A percentile compares a stretch with the other conserved stretches of the same genome.
These are phyloP conservation scores for Fragum fragum DNA, from an alignment of 2,888 invertebrate genomes.

Conservation along the genomic window DNA sequence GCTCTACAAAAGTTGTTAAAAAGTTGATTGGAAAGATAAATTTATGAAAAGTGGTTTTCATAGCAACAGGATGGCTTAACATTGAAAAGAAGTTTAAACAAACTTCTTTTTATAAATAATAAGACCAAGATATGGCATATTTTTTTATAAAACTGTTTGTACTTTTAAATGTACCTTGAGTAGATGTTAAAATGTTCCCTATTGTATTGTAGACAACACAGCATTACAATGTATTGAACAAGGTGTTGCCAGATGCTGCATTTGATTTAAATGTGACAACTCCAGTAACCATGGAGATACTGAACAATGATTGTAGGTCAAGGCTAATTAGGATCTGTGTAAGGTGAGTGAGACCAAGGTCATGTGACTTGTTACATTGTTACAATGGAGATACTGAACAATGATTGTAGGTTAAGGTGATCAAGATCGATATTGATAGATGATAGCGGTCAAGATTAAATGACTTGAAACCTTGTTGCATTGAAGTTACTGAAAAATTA, in stretches of 20 bases:
- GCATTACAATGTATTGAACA: conserved; percentile 74
- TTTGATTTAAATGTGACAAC: conserved; percentile 69
- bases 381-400: neutral
- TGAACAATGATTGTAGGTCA: conserved; percentile 73
- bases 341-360: conserved; percentile 69
- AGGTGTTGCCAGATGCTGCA: conserved; percentile 59
- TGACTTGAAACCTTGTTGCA: neutral
- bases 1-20: too few species aligned
- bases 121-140: too few species aligned
- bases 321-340: conserved; percentile 76
- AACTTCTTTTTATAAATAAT: too few species aligned
- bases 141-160: too few species aligned
- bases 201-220: conserved; percentile 76
- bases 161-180: too few species aligned
- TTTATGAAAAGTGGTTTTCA: too few species aligned
- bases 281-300: conserved; percentile 58
- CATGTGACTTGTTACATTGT: neutral
- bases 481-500: neutral
- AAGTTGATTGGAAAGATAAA: too few species aligned
- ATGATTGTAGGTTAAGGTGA: neutral
- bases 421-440: neutral
- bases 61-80: too few species aligned
- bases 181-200: too few species aligned
- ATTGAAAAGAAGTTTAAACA: too few species aligned
- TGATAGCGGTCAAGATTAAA: neutral